A percentile compares a stretch with the other conserved stretches of the same genome.
phyloP scores from a whole-genome alignment of 2,888 invertebrate species.

The Luffia ferchaultella region DNA sequence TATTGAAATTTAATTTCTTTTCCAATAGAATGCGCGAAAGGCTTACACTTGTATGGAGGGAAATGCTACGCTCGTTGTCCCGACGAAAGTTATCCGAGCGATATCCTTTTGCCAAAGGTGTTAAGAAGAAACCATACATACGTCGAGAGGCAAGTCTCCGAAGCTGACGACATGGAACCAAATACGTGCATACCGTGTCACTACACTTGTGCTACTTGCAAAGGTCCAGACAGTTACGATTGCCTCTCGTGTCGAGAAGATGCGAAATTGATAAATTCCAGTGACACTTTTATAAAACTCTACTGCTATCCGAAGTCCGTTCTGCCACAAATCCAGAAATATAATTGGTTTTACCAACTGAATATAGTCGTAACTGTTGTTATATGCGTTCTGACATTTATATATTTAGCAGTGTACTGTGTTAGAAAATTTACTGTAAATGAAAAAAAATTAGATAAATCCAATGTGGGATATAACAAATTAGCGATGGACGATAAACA shows the following conservation, averaged over 20 bases:
- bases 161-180: conserved; percentile 45
- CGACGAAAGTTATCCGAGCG: conserved; percentile 33
- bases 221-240: conserved; percentile 73
- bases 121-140: conserved; percentile 49
- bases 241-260: conserved; percentile 75
- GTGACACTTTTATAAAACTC: conserved; percentile 40
- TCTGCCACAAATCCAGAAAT: conserved; percentile 42
- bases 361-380: conserved; percentile 44
- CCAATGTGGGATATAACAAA: conserved; percentile 43
- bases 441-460: conserved; percentile 35
- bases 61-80: conserved; percentile 70
- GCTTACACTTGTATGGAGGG: conserved; percentile 67
- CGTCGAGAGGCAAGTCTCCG: conserved; percentile 25
- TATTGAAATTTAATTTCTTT: conserved; percentile 34
- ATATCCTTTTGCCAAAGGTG: conserved; percentile 40
- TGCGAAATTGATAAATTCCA: conserved; percentile 56
- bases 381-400: conserved; percentile 31
- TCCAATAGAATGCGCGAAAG: conserved; percentile 72
- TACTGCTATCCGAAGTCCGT: conserved; percentile 61
- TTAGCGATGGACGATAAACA: conserved; percentile 45
- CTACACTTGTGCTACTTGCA: conserved; percentile 76
- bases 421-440: conserved; percentile 22
- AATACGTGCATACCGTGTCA: conserved; percentile 73
- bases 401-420: conserved; percentile 29
- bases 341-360: conserved; percentile 50